A percentile compares a stretch with the other conserved stretches of the same genome.
Conservation (phyloP, 1,140 invertebrate species). For the Meloidogyne chitwoodi region DNA sequence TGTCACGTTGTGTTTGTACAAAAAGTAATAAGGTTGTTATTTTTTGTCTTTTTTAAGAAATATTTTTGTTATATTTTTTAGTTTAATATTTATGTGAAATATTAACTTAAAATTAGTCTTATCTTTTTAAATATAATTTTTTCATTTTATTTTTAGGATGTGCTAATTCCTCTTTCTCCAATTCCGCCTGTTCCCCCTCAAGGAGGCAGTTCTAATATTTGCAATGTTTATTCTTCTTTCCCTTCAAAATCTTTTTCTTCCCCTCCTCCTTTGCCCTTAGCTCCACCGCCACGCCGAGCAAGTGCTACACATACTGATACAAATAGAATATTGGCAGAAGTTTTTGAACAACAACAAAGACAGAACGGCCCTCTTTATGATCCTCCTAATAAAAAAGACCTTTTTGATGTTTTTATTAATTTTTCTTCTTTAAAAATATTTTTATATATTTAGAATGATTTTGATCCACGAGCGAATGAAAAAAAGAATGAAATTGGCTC, state of each 20-base stretch:
- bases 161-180: neutral
- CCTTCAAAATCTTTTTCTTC: conserved; percentile 13
- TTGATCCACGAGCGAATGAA: conserved; percentile 49
- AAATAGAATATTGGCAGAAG: neutral
- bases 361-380: neutral
- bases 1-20: neutral
- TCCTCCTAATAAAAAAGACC: conserved; percentile 29
- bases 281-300: conserved; percentile 20
- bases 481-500: conserved; percentile 7
- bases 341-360: neutral
- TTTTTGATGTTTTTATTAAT: conserved; percentile 40
- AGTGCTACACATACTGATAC: conserved; percentile 26
- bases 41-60: neutral
- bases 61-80: no score
- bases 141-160: neutral
- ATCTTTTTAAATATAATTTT: no score
- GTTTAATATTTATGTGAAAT: no score
- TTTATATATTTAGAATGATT: conserved; percentile 29
- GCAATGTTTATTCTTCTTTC: neutral
- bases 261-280: conserved; percentile 20
- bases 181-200: neutral
- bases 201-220: neutral
- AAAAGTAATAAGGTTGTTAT: neutral
- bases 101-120: no score
- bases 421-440: neutral